Evolutionary conservation across 1,140 invertebrate genomes (phyloP), one percentile per base, ranked within the genome.

Genomic region (Drosophila bocqueti): DNA sequence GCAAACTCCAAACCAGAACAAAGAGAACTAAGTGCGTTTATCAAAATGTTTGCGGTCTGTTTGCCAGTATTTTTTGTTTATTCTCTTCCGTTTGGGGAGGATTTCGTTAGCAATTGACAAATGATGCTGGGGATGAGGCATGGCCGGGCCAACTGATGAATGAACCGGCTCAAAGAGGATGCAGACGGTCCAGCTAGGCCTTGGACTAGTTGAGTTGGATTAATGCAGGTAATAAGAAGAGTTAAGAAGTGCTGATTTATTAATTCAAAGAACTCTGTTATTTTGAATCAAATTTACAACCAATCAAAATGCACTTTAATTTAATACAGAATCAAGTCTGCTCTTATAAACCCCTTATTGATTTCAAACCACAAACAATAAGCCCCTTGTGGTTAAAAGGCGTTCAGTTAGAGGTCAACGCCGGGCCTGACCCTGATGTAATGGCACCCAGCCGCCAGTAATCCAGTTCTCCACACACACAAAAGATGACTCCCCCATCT

Each of bases 31-130:
- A 85, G 73, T 72, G 66, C 77, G 63, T 81, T 77, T 73, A 81
- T 77, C 82, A 81, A 81, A 73, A 79, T 65, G 71, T 83, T 84
- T 84, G 82, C 73, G 82, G 58, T 81, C 73, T 84, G 73, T 81
- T 85, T 85, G 62, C 50, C 60, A 63, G 46, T 34, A 43, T 46
- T 59, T 54, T 81, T 38, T 34, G 45, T 43, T 59, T 31, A 65
- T 26, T 69, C 18, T 18, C 16, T 59, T 61, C 24, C 43, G 21
- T 13, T 49, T 26, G 66, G 42, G 10, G 26, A 15, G 29, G 31
- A 36, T 61, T 73, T 72, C 38, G 38, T 45, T 60, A 43, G 67
- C 45, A 43, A 73, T 73, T 73, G 67, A 73, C 64, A 71, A 71
- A 71, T 73, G 55, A 50, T 73, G 65, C 38, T 42, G 65, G 36